phyloP scores from a whole-genome alignment of 2,797 vertebrate genomes.

The Bovichtus variegatus region DNA sequence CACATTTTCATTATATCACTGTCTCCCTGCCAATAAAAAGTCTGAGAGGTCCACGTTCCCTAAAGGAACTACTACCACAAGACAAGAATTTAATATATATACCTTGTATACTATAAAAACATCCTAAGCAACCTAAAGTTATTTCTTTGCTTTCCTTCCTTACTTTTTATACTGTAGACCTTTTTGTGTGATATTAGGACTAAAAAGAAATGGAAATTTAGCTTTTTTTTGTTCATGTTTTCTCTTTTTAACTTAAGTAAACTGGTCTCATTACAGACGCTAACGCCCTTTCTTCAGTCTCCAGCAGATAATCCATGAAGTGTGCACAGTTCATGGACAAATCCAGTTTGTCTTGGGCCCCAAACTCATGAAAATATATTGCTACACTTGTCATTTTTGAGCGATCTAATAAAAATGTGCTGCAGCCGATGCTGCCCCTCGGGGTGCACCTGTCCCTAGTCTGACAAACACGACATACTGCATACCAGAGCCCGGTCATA shows the following conservation, averaged over 20 bases:
- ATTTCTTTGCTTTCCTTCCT: neutral
- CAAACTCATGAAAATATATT: slow-evolving; percentile 26
- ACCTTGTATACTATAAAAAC: neutral
- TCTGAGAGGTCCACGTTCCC: slow-evolving; percentile 8
- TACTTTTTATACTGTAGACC: neutral
- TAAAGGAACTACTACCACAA: slow-evolving; percentile 21
- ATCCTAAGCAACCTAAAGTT: slow-evolving; percentile 2
- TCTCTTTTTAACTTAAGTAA: neutral
- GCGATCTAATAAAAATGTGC: slow-evolving; percentile 41
- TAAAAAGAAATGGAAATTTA: neutral
- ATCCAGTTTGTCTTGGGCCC: neutral
- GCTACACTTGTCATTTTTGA: slow-evolving; percentile 44
- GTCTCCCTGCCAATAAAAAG: slow-evolving; percentile 17
- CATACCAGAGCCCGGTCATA: slow-evolving; percentile 19
- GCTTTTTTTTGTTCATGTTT: neutral
- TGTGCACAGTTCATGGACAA: neutral
- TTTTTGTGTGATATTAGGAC: slow-evolving; percentile 13
- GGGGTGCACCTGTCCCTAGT: slow-evolving; percentile 12
- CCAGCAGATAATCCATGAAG: neutral
- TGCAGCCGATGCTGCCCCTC: slow-evolving; percentile 21
- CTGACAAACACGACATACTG: slow-evolving; percentile 21
- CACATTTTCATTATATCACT: slow-evolving; percentile 17
- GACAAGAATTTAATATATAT: slow-evolving; percentile 16
- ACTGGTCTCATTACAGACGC: neutral
- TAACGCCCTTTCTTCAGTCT: neutral